Conservation (phyloP, 1,140 invertebrate species). For the Parasteatoda tepidariorum region DNA sequence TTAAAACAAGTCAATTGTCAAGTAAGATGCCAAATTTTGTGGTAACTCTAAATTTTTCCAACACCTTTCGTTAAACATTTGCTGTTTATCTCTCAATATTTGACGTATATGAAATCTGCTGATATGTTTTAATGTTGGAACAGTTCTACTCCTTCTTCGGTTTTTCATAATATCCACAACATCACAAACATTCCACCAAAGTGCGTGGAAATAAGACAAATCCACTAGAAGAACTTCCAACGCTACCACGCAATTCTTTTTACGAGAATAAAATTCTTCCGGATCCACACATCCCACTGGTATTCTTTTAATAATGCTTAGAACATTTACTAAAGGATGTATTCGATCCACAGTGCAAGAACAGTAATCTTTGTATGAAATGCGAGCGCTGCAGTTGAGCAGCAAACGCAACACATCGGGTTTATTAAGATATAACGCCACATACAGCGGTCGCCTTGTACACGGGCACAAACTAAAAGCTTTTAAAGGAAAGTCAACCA, state of each 20-base stretch:
- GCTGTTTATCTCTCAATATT: neutral
- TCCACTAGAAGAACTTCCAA: constrained; percentile 30
- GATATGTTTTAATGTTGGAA: constrained; percentile 28
- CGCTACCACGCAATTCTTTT: neutral
- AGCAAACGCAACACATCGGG: constrained; percentile 15
- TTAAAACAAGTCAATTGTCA: constrained; percentile 29
- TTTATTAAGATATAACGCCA: constrained; percentile 22
- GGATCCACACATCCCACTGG: too few relatives aligned
- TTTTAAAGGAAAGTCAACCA: constrained; percentile 34
- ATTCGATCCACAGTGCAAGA: neutral
- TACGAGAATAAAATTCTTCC: neutral
- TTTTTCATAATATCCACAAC: neutral
- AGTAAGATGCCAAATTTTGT: neutral
- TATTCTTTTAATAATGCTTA: constrained; percentile 4
- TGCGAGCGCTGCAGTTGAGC: constrained; percentile 32
- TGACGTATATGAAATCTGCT: constrained; percentile 18
- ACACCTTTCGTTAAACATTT: neutral
- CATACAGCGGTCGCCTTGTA: constrained; percentile 40
- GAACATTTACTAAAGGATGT: constrained; percentile 33
- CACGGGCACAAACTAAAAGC: constrained; percentile 42
- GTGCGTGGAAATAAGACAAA: neutral
- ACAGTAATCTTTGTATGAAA: constrained; percentile 40
- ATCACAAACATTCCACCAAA: constrained; percentile 3
- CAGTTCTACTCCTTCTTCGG: neutral
- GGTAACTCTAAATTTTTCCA: constrained; percentile 11